A percentile compares a stretch with the other conserved stretches of the same genome.
These are phyloP conservation scores for Gasterosteus nipponicus DNA, from an alignment of 2,113 vertebrate species.

Conservation along the genomic window DNA sequence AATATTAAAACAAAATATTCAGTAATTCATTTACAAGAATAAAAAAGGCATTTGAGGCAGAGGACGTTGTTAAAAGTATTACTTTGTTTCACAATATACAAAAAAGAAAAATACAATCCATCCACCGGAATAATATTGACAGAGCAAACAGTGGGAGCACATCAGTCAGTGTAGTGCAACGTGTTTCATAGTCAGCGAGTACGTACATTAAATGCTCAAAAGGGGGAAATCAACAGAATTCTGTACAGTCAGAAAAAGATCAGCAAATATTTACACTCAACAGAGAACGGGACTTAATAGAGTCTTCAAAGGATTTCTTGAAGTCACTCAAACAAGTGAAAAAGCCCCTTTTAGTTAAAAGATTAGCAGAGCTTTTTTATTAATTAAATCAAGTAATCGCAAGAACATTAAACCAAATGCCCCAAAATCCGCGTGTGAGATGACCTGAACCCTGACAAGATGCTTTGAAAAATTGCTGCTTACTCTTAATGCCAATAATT, in stretches of 20 bases:
- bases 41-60: conserved; percentile 13
- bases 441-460: not conserved
- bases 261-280: conserved; percentile 49
- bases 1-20: not conserved
- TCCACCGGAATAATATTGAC: conserved; percentile 41
- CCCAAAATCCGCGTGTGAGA: not conserved
- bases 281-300: conserved; percentile 7
- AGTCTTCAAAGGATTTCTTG: conserved; percentile 8
- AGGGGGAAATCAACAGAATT: conserved; percentile 27
- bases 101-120: conserved; percentile 19
- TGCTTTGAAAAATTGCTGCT: not conserved
- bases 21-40: not conserved
- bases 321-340: not conserved
- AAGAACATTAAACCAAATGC: not conserved
- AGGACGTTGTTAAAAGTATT: conserved; percentile 56
- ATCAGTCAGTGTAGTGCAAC: conserved; percentile 64
- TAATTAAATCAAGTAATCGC: not conserved
- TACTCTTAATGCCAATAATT: not conserved
- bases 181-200: conserved; percentile 56
- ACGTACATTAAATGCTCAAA: conserved; percentile 31
- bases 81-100: conserved; percentile 55
- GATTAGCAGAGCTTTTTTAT: not conserved
- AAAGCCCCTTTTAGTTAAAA: not conserved
- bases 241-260: conserved; percentile 34
- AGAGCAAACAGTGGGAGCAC: conserved; percentile 44